Evolutionary conservation across 1,140 invertebrate species (phyloP), one percentile per base, ranked within the genome.

Genomic region (Stegodyphus dumicola): DNA sequence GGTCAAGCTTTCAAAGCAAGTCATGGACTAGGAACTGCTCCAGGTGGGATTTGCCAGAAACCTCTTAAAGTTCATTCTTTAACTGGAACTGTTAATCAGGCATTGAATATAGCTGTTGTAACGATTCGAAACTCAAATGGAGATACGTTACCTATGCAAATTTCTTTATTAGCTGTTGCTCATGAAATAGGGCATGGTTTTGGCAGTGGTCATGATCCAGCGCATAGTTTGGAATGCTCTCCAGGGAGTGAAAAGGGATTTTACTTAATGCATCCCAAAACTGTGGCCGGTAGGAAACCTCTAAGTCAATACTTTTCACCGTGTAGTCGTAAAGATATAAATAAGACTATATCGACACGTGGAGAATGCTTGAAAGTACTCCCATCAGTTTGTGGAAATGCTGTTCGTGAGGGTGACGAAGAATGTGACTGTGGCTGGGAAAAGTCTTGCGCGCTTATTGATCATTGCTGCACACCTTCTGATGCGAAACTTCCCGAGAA

Each of bases 161-260:
- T 77, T 17, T 13, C 84, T 18, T 15, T 65, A 48, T 15, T 71
- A 15, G 84, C 75, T 7, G 77, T 86, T 52, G 51, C 67, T 0
- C 84, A 86, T 65, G 84, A 86, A 65, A 52, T 86, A 33, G 84
- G 75, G 3, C 84, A 86, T 78, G 65, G 54, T 6, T 86, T 86
- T n/a, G 84, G 84, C 7, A 86, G 84, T 18, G 84, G 64, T 7
- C 84, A 86, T 66, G 84, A 86, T 70, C 13, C 53, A 11, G 18
- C 69, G 2, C 7, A 33, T 3, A n/a, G 48, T 18, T 18, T 33
- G 5, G 7, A 60, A n/a, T 73, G 67, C 54, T 86, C 76, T 11
- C 54, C 75, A 18, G 60, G n/a, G 6, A 33, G 33, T 0, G 5
- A 52, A 7, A 7, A 10, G 7, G 76, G 66, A 7, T 53, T 67